Evolutionary conservation across 2,113 vertebrate species (phyloP), one percentile per base, ranked within the genome.

Genomic region (Nesoenas mayeri): DNA sequence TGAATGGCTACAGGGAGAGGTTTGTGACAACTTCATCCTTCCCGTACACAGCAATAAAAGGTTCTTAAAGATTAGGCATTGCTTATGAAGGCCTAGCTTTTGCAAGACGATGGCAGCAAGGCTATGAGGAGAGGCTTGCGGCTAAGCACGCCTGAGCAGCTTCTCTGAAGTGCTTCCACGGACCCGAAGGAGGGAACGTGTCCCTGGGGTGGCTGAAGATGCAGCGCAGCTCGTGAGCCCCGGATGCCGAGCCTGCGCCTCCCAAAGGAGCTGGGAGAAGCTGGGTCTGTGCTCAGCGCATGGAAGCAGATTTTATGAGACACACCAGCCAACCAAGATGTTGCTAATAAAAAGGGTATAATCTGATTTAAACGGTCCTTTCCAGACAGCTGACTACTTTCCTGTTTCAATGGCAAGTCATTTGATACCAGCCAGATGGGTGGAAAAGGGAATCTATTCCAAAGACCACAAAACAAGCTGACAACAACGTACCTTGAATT

Each of bases 401-500:
- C 48, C 26, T 32, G 58, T 34, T 85, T 11, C 29, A 24, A 64
- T 18, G 51, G 21, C 5, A 71, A 73, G 15, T 40, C 8, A 60
- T 26, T 75, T 67, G 22, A 40, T 2, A 31, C 19, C 19, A 16
- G 36, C n/a, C 24, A 58, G 36, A 22, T 2, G 53, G 6, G 9
- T 19, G 24, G 36, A 32, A 77, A 88, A 66, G 42, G 29, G 47
- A 74, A 81, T 8, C 18, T 80, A 69, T 60, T 15, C 56, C 42
- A 48, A 54, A 80, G 51, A 38, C 34, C 54, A 84, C 15, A 32
- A 21, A 70, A 64, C 5, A 31, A 89, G 60, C 28, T 31, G 22
- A 36, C 6, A 19, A 50, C 1, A 48, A 98, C 98, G 9, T 95
- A 99, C 99, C 98, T 99, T 99, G 97, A 99, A 99, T 97, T 99